These are phyloP conservation scores for Cryptotis parvus DNA, from an alignment of 2,113 vertebrate species.

Conservation along the genomic window DNA sequence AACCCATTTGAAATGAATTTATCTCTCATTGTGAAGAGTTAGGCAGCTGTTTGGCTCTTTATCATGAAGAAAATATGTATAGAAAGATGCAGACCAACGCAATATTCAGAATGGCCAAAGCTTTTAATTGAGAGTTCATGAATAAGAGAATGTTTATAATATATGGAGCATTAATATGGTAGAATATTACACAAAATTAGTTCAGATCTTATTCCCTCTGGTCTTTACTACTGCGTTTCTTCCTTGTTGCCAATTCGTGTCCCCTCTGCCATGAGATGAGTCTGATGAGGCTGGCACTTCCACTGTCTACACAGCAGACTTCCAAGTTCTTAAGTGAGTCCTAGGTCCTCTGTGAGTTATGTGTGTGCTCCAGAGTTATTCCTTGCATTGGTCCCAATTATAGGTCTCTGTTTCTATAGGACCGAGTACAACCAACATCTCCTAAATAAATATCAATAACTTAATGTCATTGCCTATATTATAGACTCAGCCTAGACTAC, in stretches of 20 bases:
- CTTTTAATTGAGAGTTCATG: background rate
- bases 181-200: no score
- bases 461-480: background rate
- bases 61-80: slow-evolving; percentile 16
- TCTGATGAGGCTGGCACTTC: background rate
- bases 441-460: background rate
- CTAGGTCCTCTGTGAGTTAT: background rate
- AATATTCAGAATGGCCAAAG: background rate
- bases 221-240: background rate
- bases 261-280: background rate
- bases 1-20: background rate
- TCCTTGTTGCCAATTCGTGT: background rate
- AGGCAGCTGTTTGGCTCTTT: background rate
- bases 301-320: background rate
- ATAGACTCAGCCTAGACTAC: background rate
- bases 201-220: background rate
- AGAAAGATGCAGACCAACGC: background rate
- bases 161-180: background rate
- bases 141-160: background rate
- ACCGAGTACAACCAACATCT: background rate
- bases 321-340: background rate
- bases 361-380: background rate
- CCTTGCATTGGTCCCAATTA: background rate
- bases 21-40: background rate
- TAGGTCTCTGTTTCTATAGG: background rate